A percentile compares a stretch with the other conserved stretches of the same genome.
These are phyloP conservation scores for Rhopilema esculentum DNA, from an alignment of 30 jellyfish, hydroid and myxozoan species.

Conservation along the genomic window DNA sequence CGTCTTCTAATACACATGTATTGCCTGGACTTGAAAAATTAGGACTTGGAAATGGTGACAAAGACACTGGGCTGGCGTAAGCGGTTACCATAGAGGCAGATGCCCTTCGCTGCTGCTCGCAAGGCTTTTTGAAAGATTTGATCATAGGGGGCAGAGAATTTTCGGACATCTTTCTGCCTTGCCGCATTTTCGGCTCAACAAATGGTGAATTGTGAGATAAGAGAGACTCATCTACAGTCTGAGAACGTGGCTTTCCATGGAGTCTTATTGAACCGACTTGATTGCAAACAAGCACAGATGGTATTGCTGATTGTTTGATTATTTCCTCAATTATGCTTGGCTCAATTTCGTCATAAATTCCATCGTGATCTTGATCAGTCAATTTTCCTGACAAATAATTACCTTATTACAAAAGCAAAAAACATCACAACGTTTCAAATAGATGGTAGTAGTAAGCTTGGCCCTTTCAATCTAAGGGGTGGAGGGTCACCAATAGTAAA, in stretches of 20 bases:
- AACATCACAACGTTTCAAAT: no score
- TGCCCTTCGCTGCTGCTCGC: not conserved
- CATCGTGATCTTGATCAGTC: not conserved
- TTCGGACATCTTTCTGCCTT: not conserved
- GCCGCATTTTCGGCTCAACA: not conserved
- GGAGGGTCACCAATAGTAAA: no score
- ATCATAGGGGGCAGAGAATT: not conserved
- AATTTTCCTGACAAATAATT: not conserved
- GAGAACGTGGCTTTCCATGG: not conserved
- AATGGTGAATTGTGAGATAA: not conserved
- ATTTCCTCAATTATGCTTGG: not conserved
- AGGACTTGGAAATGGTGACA: no score
- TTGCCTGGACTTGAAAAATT: no score
- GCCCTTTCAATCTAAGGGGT: no score
- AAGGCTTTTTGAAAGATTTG: not conserved
- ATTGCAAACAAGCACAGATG: not conserved
- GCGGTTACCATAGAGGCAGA: not conserved
- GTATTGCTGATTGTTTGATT: not conserved
- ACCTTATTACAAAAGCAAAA: no score
- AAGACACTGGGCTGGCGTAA: no score
- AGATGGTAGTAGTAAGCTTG: no score
- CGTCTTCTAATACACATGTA: no score
- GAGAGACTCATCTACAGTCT: not conserved
- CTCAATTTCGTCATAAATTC: not conserved
- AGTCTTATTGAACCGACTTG: not conserved